Percentiles rank a stretch among this genome's conserved stretches.
Conservation (phyloP, 2,888 invertebrate species). For the Lobophora halterata region DNA sequence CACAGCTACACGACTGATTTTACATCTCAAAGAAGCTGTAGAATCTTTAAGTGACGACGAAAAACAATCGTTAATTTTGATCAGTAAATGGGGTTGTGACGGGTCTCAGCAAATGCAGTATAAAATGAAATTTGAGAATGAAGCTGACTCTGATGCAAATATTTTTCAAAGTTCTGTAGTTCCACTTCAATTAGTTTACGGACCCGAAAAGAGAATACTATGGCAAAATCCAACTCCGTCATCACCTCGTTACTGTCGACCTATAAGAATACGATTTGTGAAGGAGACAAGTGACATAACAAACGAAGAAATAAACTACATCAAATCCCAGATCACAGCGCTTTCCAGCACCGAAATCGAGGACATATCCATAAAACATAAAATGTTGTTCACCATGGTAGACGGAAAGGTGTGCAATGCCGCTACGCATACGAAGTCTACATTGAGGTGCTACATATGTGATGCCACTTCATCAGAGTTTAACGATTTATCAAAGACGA, state of each 20-base stretch:
- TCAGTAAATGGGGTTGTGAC: conserved; percentile 36
- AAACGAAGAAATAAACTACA: too few species aligned
- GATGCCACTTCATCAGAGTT: not conserved
- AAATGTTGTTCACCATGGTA: not conserved
- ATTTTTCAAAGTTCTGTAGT: conserved; percentile 36
- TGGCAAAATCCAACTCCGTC: conserved; percentile 37
- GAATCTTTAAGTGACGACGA: too few species aligned
- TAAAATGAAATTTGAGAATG: conserved; percentile 34
- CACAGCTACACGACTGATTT: too few species aligned
- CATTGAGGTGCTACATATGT: not conserved
- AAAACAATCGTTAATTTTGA: too few species aligned
- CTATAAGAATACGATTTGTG: conserved; percentile 24
- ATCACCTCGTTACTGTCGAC: conserved; percentile 29
- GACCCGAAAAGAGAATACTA: conserved; percentile 21
- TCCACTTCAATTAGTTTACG: conserved; percentile 7
- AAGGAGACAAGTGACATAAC: too few species aligned
- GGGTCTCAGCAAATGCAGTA: conserved; percentile 35
- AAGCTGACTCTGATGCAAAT: conserved; percentile 28
- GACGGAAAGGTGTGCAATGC: conserved; percentile 1
- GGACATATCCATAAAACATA: too few species aligned
- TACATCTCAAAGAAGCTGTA: too few species aligned
- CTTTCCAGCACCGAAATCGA: too few species aligned
- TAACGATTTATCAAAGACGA: not conserved
- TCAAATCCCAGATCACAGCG: too few species aligned
- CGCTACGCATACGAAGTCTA: not conserved